A percentile compares a stretch with the other conserved stretches of the same genome.
These are phyloP conservation scores for Heterodera schachtii DNA, from an alignment of 1,140 invertebrate species.

Conservation along the genomic window DNA sequence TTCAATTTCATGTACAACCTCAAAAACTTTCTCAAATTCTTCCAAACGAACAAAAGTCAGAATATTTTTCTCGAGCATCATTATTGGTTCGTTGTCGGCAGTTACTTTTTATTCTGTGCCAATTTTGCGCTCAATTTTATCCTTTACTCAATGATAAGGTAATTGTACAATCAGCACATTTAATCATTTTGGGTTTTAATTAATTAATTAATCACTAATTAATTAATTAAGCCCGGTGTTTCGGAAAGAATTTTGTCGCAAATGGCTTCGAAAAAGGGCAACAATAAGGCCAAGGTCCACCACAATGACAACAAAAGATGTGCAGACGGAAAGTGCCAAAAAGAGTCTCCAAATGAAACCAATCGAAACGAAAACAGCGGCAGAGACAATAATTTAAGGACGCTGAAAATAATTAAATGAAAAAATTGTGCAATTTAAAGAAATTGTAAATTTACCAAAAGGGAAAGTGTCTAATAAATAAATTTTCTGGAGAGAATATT, in stretches of 20 bases:
- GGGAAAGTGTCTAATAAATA: too few species aligned
- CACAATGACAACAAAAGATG: neutral
- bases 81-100: neutral
- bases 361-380: too few species aligned
- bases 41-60: neutral
- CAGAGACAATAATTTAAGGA: too few species aligned
- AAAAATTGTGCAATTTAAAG: too few species aligned
- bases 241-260: neutral
- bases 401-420: too few species aligned
- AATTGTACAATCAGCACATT: too few species aligned
- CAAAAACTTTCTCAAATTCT: conserved; percentile 6
- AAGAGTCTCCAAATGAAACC: too few species aligned
- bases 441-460: too few species aligned
- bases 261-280: neutral
- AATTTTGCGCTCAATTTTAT: conserved; percentile 12
- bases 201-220: neutral
- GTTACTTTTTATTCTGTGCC: neutral
- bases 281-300: neutral
- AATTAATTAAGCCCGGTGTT: neutral
- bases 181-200: neutral
- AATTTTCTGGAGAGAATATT: too few species aligned
- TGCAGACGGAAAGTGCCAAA: neutral
- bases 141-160: conserved; percentile 11
- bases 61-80: neutral
- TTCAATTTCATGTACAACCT: neutral